phyloP scores from a whole-genome alignment of 2,113 vertebrate genomes.

The Dendropsophus ebraccatus region DNA sequence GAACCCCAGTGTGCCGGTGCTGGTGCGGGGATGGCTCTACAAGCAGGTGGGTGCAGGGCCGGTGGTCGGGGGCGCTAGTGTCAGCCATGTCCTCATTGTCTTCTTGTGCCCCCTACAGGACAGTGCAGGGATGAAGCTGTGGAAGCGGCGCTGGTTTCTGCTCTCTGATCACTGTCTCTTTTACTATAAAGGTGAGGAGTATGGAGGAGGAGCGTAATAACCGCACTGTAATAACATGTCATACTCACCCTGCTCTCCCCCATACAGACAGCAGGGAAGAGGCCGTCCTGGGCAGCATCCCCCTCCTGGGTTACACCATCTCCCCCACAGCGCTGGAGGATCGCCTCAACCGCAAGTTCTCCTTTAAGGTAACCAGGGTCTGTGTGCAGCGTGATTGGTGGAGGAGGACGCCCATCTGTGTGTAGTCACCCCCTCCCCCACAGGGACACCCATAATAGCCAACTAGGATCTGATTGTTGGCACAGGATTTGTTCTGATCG shows the following conservation, averaged over 20 bases:
- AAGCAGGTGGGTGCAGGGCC: constrained; percentile 82
- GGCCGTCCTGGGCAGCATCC: constrained; percentile 93
- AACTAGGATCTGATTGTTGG: too few species aligned
- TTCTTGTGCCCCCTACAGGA: constrained; percentile 79
- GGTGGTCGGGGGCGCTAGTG: background rate
- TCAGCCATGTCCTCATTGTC: background rate
- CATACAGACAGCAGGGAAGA: constrained; percentile 94
- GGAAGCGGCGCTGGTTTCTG: constrained; percentile 98
- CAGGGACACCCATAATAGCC: background rate
- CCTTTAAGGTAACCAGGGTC: constrained; percentile 88
- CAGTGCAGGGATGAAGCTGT: constrained; percentile 96
- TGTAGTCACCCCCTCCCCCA: background rate
- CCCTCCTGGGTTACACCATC: constrained; percentile 91
- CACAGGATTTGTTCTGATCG: too few species aligned
- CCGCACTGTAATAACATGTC: background rate
- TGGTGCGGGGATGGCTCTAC: constrained; percentile 96
- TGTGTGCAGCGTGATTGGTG: background rate
- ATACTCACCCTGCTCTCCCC: background rate
- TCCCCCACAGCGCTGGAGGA: constrained; percentile 88
- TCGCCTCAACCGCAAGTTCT: constrained; percentile 94
- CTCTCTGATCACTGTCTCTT: constrained; percentile 97
- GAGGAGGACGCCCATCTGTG: background rate
- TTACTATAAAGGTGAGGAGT: constrained; percentile 98
- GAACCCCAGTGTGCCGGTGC: constrained; percentile 91
- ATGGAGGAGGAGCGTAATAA: too few species aligned